Evolutionary conservation across 2,888 invertebrate species (phyloP), one percentile per base, ranked within the genome.

Genomic region (Ecdyonurus torrentis): DNA sequence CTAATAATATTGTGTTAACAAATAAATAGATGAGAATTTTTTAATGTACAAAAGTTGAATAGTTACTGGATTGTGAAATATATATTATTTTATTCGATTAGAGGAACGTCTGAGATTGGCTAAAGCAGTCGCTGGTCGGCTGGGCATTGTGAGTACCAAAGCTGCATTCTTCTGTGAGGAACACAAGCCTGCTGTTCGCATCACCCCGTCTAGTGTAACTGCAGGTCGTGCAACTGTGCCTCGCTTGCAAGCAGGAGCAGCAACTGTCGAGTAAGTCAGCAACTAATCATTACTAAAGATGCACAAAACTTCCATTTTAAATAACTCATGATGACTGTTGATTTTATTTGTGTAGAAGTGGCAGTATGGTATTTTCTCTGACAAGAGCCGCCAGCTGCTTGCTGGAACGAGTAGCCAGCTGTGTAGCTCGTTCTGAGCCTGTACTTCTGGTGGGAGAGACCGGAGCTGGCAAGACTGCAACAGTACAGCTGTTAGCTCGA

Each of bases 371-470:
- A 19, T 93, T 89, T 75, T 91, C 89, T 0, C 89, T 90, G 70
- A 95, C 94, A 0, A 81, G 89, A 50, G 85, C 87, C 63, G 84
- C 92, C 0, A 82, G 87, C 0, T 85, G 86, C 71, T 78, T 95
- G 59, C 75, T 99, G 53, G 99, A 99, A 76, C 82, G 88, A 23
- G 85, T 99, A 61, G 86, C 91, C 22, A 88, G 89, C 65, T 91
- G 92, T 71, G 84, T 97, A 0, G 78, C 78, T 0, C 82, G 87
- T 61, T 83, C 84, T 60, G 98, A 99, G 72, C 93, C 98, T 0
- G 90, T 97, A 1, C 77, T 99, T 2, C 77, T 99, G 3, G 96
- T 98, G 0, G 99, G 99, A 25, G 99, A 99, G 77, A 99, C 99
- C 0, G 99, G 99, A 59, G 96, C 95, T 0, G 99, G 99, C 0